Percentiles rank a stretch among this genome's conserved stretches.
Conservation (phyloP, 2,797 vertebrate genomes). For the Pteropus rufus region DNA sequence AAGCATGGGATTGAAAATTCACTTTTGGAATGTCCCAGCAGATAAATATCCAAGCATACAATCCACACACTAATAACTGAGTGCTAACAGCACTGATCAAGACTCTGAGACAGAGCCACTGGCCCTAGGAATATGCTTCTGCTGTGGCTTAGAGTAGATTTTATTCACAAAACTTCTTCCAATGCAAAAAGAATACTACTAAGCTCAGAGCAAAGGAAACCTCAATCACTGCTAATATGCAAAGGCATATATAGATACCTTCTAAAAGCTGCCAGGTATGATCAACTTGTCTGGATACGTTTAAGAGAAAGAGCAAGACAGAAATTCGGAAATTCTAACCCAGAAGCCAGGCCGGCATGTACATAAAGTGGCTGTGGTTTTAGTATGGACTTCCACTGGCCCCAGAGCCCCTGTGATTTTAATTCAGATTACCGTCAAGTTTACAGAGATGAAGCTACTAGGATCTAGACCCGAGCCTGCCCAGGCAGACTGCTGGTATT, state of each 20-base stretch:
- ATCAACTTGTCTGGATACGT: neutral
- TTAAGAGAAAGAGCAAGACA: neutral
- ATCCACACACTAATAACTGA: neutral
- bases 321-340: neutral
- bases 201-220: neutral
- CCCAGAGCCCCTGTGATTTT: neutral
- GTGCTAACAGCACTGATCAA: accelerated
- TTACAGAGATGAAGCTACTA: neutral
- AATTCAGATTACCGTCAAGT: neutral
- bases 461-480: conserved; percentile 16
- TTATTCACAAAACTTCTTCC: neutral
- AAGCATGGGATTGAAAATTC: neutral
- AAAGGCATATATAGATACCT: neutral
- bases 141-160: no score
- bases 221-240: neutral
- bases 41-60: neutral
- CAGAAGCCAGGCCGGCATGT: neutral
- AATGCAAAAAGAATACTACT: neutral
- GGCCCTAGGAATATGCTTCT: neutral
- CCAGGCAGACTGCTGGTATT: neutral
- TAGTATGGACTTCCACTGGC: neutral
- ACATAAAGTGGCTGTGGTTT: neutral
- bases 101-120: neutral
- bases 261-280: neutral
- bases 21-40: neutral